phyloP scores from a whole-genome alignment of 2,113 vertebrate species.

The Ictalurus furcatus region DNA sequence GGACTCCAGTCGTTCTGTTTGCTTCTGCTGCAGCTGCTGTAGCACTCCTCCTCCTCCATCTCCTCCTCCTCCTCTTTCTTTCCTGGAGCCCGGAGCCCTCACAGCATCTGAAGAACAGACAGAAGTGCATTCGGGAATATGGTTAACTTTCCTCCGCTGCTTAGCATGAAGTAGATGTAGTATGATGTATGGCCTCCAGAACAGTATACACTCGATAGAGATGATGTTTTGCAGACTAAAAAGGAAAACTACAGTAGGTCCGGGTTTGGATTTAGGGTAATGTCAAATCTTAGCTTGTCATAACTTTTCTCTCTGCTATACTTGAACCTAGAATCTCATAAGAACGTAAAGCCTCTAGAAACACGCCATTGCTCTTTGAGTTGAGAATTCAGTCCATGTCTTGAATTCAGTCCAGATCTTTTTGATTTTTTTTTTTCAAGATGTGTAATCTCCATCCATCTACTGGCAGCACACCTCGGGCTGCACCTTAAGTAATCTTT shows the following conservation, averaged over 20 bases:
- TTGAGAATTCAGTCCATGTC: not conserved
- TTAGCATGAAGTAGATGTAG: slow-evolving; percentile 5
- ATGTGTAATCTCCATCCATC: not conserved
- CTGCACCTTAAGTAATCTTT: not conserved
- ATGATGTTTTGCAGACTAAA: not conserved
- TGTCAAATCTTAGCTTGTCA: slow-evolving; percentile 11
- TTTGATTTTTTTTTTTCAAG: not conserved
- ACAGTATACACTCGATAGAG: not conserved
- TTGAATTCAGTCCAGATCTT: not conserved
- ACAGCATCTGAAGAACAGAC: slow-evolving; percentile 4
- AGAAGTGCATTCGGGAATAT: not conserved
- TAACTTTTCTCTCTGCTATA: not conserved
- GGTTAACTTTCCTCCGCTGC: not conserved
- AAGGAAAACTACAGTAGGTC: not conserved
- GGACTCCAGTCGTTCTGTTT: slow-evolving; percentile 36
- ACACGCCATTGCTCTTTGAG: not conserved
- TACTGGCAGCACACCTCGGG: not conserved
- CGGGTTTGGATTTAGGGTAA: not conserved
- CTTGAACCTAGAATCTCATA: not conserved
- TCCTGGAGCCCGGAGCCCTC: not conserved
- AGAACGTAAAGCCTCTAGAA: not conserved
- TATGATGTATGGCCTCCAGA: not conserved
- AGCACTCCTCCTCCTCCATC: not conserved
- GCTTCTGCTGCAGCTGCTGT: not conserved
- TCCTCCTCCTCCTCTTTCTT: not conserved